phyloP scores from a whole-genome alignment of 2,113 vertebrate genomes.

The Peucedramus taeniatus region DNA sequence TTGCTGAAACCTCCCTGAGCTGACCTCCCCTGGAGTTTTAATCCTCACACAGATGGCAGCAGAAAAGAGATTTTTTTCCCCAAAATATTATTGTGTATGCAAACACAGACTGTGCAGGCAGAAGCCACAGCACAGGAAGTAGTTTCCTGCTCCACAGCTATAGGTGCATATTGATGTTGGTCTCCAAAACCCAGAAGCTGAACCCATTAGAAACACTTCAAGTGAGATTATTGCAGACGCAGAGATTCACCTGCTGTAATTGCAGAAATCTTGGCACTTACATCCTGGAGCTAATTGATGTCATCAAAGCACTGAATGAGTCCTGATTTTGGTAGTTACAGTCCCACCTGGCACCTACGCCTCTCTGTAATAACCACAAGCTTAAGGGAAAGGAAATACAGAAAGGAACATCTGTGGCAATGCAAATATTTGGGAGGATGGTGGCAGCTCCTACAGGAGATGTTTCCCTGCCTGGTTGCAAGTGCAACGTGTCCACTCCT shows the following conservation, averaged over 20 bases:
- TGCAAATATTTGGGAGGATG: not conserved
- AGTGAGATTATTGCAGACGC: conserved; percentile 52
- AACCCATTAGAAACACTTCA: conserved; percentile 55
- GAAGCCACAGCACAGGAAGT: not conserved
- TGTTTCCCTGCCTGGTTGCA: not conserved
- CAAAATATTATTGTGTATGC: not conserved
- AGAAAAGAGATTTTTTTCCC: too few species aligned
- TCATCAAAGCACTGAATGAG: conserved; percentile 61
- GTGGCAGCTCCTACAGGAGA: not conserved
- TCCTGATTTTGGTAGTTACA: conserved; percentile 66
- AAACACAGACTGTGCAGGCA: not conserved
- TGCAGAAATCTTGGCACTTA: conserved; percentile 54
- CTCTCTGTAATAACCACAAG: not conserved
- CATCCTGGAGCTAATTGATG: conserved; percentile 65
- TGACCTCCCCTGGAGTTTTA: not conserved
- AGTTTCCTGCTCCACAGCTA: not conserved
- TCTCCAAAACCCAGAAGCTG: not conserved
- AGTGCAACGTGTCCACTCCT: not conserved
- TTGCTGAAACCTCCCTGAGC: not conserved
- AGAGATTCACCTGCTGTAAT: conserved; percentile 61
- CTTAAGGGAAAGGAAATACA: not conserved
- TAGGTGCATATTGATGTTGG: not conserved
- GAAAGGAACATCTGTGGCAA: conserved; percentile 49
- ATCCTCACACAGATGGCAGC: not conserved
- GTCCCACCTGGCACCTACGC: conserved; percentile 67